Conservation (phyloP, 2,113 vertebrate genomes). For the Saguinus midas region DNA sequence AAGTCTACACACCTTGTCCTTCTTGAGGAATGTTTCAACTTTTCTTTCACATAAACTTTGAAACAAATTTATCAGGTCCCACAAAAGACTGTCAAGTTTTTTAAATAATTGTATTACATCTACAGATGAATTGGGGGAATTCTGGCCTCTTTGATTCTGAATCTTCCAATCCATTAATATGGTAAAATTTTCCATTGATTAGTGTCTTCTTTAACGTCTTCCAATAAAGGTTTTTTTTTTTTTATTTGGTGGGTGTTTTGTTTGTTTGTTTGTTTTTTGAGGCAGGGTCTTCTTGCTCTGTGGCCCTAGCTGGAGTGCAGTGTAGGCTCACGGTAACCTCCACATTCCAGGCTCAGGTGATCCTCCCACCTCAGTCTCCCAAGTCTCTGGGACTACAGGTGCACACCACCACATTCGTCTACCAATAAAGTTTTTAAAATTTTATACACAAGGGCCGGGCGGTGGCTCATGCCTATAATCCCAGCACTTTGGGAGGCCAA, state of each 20-base stretch:
- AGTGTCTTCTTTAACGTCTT: background rate
- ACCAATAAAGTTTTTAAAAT: background rate
- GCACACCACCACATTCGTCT: no score
- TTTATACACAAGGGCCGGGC: background rate
- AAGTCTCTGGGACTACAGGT: no score
- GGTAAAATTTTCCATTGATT: background rate
- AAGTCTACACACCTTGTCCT: background rate
- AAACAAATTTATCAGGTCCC: background rate
- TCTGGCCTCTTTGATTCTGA: background rate
- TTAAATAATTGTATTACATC: background rate
- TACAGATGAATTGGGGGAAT: background rate
- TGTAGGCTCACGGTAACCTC: no score
- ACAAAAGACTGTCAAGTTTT: background rate
- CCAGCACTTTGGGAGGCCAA: no score
- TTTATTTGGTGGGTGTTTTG: no score
- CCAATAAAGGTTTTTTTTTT: background rate
- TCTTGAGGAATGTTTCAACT: background rate
- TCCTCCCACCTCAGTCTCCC: no score
- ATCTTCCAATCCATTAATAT: background rate
- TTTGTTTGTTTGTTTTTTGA: no score
- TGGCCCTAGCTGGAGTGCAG: no score
- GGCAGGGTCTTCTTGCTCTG: no score
- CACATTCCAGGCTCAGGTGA: no score
- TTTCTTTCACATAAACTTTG: background rate
- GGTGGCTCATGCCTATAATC: no score